phyloP scores from a whole-genome alignment of 2,888 invertebrate genomes.

The Brenthis ino region DNA sequence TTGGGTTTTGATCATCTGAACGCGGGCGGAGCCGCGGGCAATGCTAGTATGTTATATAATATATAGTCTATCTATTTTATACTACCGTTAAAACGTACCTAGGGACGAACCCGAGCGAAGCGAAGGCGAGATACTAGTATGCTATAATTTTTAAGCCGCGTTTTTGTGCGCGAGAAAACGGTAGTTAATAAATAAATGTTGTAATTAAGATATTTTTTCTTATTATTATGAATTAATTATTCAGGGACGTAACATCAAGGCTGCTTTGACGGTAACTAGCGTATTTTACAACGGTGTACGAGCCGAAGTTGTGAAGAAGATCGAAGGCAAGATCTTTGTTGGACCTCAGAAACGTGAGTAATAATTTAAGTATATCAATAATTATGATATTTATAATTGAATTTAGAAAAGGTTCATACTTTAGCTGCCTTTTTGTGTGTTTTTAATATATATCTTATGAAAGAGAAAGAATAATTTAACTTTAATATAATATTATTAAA shows the following conservation, averaged over 20 bases:
- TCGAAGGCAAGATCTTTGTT: conserved; percentile 84
- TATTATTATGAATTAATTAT: background rate
- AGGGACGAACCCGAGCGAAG: too few relatives aligned
- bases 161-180: too few relatives aligned
- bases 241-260: conserved; percentile 84
- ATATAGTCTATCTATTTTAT: too few relatives aligned
- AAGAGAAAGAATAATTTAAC: too few relatives aligned
- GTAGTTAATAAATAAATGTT: background rate
- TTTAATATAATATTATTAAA: too few relatives aligned
- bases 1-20: too few relatives aligned
- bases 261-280: conserved; percentile 85
- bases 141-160: too few relatives aligned
- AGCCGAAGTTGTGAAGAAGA: conserved; percentile 86
- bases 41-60: too few relatives aligned
- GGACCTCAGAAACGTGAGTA: conserved; percentile 84
- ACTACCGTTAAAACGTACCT: too few relatives aligned
- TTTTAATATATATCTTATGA: background rate
- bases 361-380: background rate
- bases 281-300: conserved; percentile 90
- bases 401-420: background rate
- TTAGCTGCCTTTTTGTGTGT: background rate
- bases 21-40: too few relatives aligned
- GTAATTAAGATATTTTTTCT: background rate
- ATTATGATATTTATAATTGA: background rate
- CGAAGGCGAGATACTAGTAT: too few relatives aligned